Evolutionary conservation across 2,888 invertebrate species (phyloP).

Genomic region (Epinotia nisella): DNA sequence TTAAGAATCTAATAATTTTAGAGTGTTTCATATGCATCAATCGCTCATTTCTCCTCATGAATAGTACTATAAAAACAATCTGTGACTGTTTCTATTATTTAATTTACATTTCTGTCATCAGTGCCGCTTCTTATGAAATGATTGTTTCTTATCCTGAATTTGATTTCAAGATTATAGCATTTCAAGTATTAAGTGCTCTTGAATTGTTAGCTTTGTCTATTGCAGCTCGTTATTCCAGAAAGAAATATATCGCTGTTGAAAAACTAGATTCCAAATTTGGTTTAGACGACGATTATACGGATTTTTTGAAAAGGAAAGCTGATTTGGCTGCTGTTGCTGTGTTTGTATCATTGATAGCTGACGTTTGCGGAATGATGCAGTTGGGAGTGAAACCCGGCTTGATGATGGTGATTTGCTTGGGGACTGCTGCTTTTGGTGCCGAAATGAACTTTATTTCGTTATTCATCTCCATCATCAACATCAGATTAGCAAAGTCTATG

Average conservation of each 20-base stretch:
- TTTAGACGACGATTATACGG: constrained; percentile 49
- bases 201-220: constrained; percentile 53
- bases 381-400: constrained; percentile 47
- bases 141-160: constrained; percentile 44
- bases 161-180: constrained; percentile 43
- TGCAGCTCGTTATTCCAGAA: constrained; percentile 50
- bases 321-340: constrained; percentile 46
- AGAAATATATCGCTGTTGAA: constrained; percentile 53
- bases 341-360: constrained; percentile 53
- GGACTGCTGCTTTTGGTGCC: constrained; percentile 63
- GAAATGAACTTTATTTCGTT: constrained; percentile 63
- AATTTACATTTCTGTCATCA: constrained; percentile 41
- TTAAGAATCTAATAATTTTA: constrained; percentile 55
- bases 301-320: constrained; percentile 48
- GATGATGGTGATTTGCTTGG: constrained; percentile 52
- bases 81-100: constrained; percentile 53
- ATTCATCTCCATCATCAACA: constrained; percentile 62
- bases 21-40: constrained; percentile 65
- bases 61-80: constrained; percentile 48
- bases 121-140: constrained; percentile 50
- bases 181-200: constrained; percentile 51
- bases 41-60: constrained; percentile 58
- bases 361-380: constrained; percentile 54
- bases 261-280: constrained; percentile 62
- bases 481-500: constrained; percentile 57